Percentiles rank a stretch among this genome's conserved stretches.
Evolutionary conservation across 2,888 invertebrate species (phyloP).

Genomic region (Pardosa pseudoannulata): DNA sequence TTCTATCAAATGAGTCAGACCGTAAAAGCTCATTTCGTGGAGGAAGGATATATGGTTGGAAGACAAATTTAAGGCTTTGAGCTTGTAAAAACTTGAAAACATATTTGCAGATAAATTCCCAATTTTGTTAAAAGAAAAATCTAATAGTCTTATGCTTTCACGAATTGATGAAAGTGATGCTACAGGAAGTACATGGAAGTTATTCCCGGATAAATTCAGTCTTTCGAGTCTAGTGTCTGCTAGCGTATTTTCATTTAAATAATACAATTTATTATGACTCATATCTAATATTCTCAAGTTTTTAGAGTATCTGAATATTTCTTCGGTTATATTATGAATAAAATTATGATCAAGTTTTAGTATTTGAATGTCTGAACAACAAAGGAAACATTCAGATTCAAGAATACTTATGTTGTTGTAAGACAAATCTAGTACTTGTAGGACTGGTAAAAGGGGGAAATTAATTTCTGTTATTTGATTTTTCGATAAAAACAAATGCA

Average conservation of each 20-base stretch:
- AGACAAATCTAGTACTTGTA: conserved; percentile 58
- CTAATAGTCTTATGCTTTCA: conserved; percentile 85
- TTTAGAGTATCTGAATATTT: conserved; percentile 21
- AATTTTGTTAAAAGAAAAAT: conserved; percentile 87
- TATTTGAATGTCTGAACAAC: conserved; percentile 42
- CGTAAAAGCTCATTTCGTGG: conserved; percentile 76
- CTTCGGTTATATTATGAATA: conserved; percentile 39
- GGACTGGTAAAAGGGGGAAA: background rate
- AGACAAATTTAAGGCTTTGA: conserved; percentile 86
- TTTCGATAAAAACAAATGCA: conserved; percentile 58
- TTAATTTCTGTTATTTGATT: conserved; percentile 42
- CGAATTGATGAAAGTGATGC: conserved; percentile 80
- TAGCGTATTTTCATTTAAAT: conserved; percentile 14
- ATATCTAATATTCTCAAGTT: conserved; percentile 50
- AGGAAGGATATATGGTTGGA: conserved; percentile 77
- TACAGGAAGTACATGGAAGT: conserved; percentile 28
- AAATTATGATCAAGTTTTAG: conserved; percentile 60
- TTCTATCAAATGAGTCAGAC: conserved; percentile 75
- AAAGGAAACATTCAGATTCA: conserved; percentile 6
- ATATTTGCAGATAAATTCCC: conserved; percentile 82
- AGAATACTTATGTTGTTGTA: conserved; percentile 29
- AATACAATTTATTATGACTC: conserved; percentile 38
- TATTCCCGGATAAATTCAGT: conserved; percentile 66
- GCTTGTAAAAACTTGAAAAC: conserved; percentile 82
- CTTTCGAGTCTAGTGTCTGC: conserved; percentile 37